Evolutionary conservation across 1,140 invertebrate species (phyloP), one percentile per base, ranked within the genome.

Genomic region (Drosophila auraria): DNA sequence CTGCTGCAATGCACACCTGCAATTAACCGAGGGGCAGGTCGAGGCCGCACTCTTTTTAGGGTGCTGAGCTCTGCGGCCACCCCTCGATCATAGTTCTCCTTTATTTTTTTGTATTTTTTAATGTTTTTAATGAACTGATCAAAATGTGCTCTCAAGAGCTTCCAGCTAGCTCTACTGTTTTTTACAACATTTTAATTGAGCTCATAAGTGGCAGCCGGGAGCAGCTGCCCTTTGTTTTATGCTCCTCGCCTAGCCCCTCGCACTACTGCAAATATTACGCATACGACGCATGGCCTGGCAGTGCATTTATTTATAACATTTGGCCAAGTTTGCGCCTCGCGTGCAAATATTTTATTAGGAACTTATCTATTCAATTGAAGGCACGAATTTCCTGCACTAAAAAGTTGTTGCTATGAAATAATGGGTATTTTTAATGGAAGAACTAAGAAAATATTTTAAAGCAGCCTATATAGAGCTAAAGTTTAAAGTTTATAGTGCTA

Each of bases 41-140:
- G 53, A 61, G 62, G 74, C 42, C 60, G 53, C 69, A 36, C 77
- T 74, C 11, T 75, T 64, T 58, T 38, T 69, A 64, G 72, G 45
- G 74, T 66, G 68, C 47, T 44, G 56, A 17, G 50, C 23, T 14
- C 17, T 6, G 51, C 45, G 51, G 51, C 57, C 57, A 66, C 65
- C 74, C 75, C 75, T 78, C 33, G 54, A 60, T 78, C 74, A 68
- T 78, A 78, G 75, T 70, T 69, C 58, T 62, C 33, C 33, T 50
- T 17, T 57, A 65, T 59, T 57, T 59, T 45, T 61, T 65, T 77
- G 66, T 61, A 47, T 59, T 45, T 61, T 77, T 77, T 61, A 47
- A 77, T 64, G 59, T 50, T 68, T 87, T 83, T 78, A 87, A 87
- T 87, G 78, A 89, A 89, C 82, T 79, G 80, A 87, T 87, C 83